These are phyloP conservation scores for Pterocles orientalis DNA, from an alignment of 2,113 vertebrate species.

Conservation along the genomic window DNA sequence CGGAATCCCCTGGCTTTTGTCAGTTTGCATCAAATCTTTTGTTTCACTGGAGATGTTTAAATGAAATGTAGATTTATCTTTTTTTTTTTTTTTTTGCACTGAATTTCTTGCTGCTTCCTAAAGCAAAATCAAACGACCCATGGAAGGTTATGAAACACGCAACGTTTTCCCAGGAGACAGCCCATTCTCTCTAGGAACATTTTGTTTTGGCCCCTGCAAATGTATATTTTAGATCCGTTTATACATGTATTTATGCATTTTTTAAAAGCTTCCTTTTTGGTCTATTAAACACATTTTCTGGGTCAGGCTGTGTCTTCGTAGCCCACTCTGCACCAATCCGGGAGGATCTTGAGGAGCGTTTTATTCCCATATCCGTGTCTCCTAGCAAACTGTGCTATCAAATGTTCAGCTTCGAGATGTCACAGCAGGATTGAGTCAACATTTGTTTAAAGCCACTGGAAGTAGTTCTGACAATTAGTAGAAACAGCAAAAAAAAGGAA, in stretches of 20 bases:
- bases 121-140: not conserved
- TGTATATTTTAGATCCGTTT: conserved; percentile 33
- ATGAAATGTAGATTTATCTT: not conserved
- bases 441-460: conserved; percentile 52
- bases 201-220: conserved; percentile 23
- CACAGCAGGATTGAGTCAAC: conserved; percentile 55
- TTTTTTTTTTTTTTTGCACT: not conserved
- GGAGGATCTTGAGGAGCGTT: not conserved
- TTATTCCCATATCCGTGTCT: not conserved
- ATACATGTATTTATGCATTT: conserved; percentile 28
- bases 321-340: not conserved
- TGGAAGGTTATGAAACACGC: not conserved
- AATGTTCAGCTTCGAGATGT: conserved; percentile 9
- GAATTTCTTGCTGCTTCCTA: not conserved
- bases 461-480: conserved; percentile 43
- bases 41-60: not conserved
- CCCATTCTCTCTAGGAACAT: conserved; percentile 44
- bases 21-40: conserved; percentile 14
- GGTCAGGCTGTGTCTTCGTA: not conserved
- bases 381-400: conserved; percentile 20
- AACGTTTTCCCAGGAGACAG: not conserved
- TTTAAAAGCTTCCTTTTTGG: conserved; percentile 31
- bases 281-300: conserved; percentile 46
- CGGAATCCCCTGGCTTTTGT: not conserved
- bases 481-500: conserved; percentile 34